Evolutionary conservation across 64 coral and sea anemone species (phyloP), one percentile per base, ranked within the genome.

Genomic region (Anthopleura sola): DNA sequence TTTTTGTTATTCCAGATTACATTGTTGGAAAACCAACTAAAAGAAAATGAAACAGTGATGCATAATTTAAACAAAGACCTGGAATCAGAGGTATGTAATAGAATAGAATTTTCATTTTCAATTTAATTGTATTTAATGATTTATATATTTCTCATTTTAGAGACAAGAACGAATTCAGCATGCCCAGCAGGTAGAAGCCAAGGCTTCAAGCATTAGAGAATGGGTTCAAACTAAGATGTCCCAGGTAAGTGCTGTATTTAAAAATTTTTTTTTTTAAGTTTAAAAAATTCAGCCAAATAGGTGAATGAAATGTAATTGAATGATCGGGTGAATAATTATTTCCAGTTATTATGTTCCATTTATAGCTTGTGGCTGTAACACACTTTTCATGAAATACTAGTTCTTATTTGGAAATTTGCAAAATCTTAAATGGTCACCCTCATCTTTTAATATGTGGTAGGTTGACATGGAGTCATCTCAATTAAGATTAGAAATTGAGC

Each of bases 221-320:
- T 96, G 94, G 94, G 91, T 96, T 36, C 94, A 96, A 53, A 92
- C 92, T 36, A 96, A 96, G 83, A 90, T 96, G 85, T 60, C 83
- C 51, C 90, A 96, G 90, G 94, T 96, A 66, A 37, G 6, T 1
- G 4, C 24, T 62, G 6, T 53, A 13, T 53, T 62, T 24, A n/a
- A n/a, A 62, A 11, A 62, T 62, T 7, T 53, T 53, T 53, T 48
- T 2, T 15, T 13, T 53, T 2, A 53, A 17, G 0, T 14, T 2
- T 53, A 12, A 15, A 53, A 15, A 15, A 13, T 53, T 12, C 16
- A 53, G 11, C 50, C 50, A 53, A 53, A 53, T 2, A 17, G 11
- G 50, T 53, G 13, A 44, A 44, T 44, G 40, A 8, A 44, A 44
- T 44, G 40, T 44, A 44, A 44, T 44, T 44, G 40, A 44, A 44